phyloP scores from a whole-genome alignment of 64 coral and sea anemone genomes.

The Dendrophyllia cribrosa region DNA sequence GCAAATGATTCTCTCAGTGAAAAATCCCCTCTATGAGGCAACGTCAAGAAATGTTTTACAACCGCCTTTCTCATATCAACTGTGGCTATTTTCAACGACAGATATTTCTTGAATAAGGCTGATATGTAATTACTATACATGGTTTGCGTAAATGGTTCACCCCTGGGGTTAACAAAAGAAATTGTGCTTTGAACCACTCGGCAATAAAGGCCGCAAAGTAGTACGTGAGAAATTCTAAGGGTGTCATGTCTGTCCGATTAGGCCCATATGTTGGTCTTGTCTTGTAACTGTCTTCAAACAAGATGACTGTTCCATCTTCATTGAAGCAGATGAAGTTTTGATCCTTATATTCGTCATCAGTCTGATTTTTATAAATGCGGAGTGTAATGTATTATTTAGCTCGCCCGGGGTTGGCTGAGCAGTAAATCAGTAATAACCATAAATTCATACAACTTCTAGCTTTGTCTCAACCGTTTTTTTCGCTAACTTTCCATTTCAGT shows the following conservation, averaged over 20 bases:
- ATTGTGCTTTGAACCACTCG: background rate
- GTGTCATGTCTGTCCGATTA: no score
- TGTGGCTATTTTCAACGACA: background rate
- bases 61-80: background rate
- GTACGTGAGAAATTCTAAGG: no score
- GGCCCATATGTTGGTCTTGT: no score
- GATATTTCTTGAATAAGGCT: constrained; percentile 9
- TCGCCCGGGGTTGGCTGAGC: background rate
- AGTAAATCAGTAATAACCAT: background rate
- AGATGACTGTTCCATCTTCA: no score
- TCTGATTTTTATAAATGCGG: background rate
- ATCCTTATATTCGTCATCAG: background rate
- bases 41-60: background rate
- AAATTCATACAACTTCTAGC: background rate
- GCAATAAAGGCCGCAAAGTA: background rate
- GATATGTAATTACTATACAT: background rate
- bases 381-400: background rate
- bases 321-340: no score
- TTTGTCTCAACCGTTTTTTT: background rate
- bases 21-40: background rate
- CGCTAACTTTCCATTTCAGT: background rate
- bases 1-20: background rate
- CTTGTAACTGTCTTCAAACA: no score
- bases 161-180: constrained; percentile 6
- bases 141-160: background rate